Evolutionary conservation across 2,113 vertebrate genomes (phyloP).

Genomic region (Meleagris gallopavo): DNA sequence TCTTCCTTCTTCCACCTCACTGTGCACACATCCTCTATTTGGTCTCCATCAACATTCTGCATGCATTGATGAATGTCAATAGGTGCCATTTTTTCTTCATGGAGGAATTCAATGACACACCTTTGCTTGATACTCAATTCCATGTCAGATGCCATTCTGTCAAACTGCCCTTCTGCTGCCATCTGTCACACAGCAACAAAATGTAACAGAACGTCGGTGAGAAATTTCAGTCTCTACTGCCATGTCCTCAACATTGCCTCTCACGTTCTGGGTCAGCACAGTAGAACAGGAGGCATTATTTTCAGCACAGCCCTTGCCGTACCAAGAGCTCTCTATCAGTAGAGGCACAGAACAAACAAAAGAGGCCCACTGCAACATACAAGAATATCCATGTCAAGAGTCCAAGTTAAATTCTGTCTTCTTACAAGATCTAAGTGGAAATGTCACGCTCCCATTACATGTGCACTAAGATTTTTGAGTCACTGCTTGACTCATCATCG

Average conservation of each 20-base stretch:
- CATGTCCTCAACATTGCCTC: background rate
- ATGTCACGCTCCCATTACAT: background rate
- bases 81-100: background rate
- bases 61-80: background rate
- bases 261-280: background rate
- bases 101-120: background rate
- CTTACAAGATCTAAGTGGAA: background rate
- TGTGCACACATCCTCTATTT: background rate
- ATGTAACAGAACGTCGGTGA: background rate
- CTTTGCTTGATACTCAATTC: background rate
- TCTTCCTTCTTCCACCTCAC: background rate
- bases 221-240: background rate
- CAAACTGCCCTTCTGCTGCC: background rate
- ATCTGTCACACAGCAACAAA: background rate
- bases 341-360: background rate
- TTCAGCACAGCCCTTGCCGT: background rate
- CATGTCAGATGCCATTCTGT: background rate
- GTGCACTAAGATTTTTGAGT: background rate
- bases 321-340: background rate
- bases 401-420: background rate
- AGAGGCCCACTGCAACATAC: background rate
- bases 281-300: background rate
- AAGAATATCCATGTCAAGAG: background rate
- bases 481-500: background rate
- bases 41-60: background rate